A percentile compares a stretch with the other conserved stretches of the same genome.
Conservation (phyloP, 2,888 invertebrate genomes). For the Crematogaster levior region DNA sequence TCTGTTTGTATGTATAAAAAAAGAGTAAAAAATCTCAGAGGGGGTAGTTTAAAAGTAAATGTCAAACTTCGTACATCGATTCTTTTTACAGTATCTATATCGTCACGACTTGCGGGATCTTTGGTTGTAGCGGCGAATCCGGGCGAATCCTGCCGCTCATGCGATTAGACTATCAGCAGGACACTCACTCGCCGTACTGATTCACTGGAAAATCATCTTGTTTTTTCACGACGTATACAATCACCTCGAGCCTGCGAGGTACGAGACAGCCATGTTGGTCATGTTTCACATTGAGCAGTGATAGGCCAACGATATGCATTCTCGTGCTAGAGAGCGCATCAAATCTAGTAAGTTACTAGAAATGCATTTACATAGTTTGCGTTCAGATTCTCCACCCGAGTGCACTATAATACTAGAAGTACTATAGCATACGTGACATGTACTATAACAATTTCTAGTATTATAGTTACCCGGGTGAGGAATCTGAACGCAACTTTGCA, state of each 20-base stretch:
- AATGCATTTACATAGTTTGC: no score
- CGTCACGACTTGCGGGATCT: not conserved
- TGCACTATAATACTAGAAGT: no score
- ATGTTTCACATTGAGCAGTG: not conserved
- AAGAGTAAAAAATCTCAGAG: not conserved
- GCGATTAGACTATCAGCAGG: not conserved
- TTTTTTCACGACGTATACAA: slow-evolving; percentile 44
- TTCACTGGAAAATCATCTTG: slow-evolving; percentile 35
- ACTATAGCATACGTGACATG: no score
- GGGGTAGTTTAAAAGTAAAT: not conserved
- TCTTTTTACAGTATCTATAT: not conserved
- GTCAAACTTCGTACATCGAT: slow-evolving; percentile 43
- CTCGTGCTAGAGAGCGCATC: not conserved
- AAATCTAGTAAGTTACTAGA: not conserved
- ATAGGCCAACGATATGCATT: not conserved
- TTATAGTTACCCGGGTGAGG: no score
- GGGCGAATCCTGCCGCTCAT: not conserved
- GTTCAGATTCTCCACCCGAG: no score
- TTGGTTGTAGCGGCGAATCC: slow-evolving; percentile 11
- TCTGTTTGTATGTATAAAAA: not conserved
- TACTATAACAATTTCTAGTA: no score
- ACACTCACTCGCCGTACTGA: slow-evolving; percentile 26
- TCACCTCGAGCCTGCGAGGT: slow-evolving; percentile 38
- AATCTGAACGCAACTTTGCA: no score
- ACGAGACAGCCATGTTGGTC: slow-evolving; percentile 59